Base-by-base conservation (phyloP, 2,113 vertebrate genomes). In the Pangasianodon gigas region DNA sequence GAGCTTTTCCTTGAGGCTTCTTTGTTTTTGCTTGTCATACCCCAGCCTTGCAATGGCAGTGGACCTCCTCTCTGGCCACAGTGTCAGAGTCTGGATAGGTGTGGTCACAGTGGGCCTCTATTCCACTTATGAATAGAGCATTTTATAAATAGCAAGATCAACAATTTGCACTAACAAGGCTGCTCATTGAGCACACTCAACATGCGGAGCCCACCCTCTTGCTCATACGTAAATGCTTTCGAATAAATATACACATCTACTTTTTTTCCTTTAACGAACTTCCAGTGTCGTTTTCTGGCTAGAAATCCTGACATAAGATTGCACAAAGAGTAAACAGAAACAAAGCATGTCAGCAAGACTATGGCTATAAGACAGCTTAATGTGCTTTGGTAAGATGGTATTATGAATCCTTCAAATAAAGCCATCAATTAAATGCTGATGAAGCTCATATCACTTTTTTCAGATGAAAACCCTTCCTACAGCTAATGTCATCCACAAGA, bases 131-230 rank as follows among this genome's bases (percentile, higher is more conserved):
- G 93, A 95, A 95, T 93, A 93, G 91, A 89, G 71, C 87, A 92
- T 94, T 94, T 94, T 90, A 92, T 86, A 91, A 93, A 91, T 89
- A 92, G 91, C 87, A 93, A 90, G 88, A 85, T 92, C 91, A 93
- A 93, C 92, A 91, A 75, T 85, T 85, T 85, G 46, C 41, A 58
- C 90, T 83, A 84, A 93, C 89, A 91, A 92, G 92, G 92, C 75
- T 84, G 82, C 41, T 86, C 90, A 90, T 92, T 91, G 87, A 93
- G 82, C 51, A 10, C 58, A 85, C 83, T 65, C 84, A 80, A 71
- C 85, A 85, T 85, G 67, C 54, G 41, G 58, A 80, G 79, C 88
- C 88, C 89, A 89, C 91, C 89, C 88, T 67, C 90, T 90, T 79
- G 89, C 81, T 90, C 88, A 87, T 56, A 89, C 48, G 87, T 54